A percentile compares a stretch with the other conserved stretches of the same genome.
These are phyloP conservation scores for Mormyrops attenuatus DNA, from an alignment of 2,797 vertebrate genomes.

Conservation along the genomic window DNA sequence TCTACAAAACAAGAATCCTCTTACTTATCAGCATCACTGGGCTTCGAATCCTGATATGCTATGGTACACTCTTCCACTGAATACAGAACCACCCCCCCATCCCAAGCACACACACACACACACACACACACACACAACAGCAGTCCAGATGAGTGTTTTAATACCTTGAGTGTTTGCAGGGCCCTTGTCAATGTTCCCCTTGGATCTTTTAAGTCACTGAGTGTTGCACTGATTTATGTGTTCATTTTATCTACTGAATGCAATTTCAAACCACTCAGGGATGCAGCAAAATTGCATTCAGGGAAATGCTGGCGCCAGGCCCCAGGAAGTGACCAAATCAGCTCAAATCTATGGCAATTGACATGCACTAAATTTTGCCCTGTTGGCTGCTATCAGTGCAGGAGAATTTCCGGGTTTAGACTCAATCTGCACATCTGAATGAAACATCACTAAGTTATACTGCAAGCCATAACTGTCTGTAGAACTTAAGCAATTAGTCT, in stretches of 20 bases:
- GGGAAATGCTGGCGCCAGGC: constrained; percentile 33
- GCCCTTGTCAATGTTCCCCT: constrained; percentile 39
- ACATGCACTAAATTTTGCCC: constrained; percentile 35
- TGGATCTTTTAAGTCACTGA: constrained; percentile 38
- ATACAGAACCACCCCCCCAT: background rate
- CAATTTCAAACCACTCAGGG: constrained; percentile 33
- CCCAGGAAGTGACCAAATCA: constrained; percentile 30
- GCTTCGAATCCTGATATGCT: background rate
- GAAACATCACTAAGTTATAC: background rate
- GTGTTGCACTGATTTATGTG: constrained; percentile 41
- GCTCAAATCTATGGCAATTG: constrained; percentile 29
- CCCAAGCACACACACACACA: background rate
- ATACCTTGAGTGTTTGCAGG: constrained; percentile 33
- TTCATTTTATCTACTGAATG: constrained; percentile 43
- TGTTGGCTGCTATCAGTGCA: constrained; percentile 34
- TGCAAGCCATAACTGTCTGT: background rate
- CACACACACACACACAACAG: background rate
- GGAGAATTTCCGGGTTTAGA: background rate
- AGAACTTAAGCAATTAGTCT: background rate
- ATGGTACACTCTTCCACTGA: background rate
- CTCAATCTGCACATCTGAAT: background rate
- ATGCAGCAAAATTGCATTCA: constrained; percentile 37
- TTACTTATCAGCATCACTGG: background rate
- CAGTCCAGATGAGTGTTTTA: constrained; percentile 31
- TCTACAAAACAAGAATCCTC: background rate